These are phyloP conservation scores for Callitettix versicolor DNA, from an alignment of 1,140 invertebrate genomes.

Conservation along the genomic window DNA sequence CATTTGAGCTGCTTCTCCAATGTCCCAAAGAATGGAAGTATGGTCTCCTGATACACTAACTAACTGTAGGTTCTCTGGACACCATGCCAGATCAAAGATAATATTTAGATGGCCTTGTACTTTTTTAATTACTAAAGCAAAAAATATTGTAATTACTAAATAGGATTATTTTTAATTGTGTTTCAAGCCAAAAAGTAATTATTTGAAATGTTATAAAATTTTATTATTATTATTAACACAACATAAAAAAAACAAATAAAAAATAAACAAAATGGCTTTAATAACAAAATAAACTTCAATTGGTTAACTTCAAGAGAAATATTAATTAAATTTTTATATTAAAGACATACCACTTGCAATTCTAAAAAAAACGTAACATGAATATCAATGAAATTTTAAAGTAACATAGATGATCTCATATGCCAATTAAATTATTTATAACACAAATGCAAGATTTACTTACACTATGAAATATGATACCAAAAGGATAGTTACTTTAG, in stretches of 20 bases:
- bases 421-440: too few species aligned
- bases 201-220: not conserved
- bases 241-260: not conserved
- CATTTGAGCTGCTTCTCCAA: conserved; percentile 34
- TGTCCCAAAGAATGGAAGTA: conserved; percentile 62
- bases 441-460: too few species aligned
- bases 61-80: conserved; percentile 57
- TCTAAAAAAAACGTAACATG: too few species aligned
- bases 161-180: not conserved
- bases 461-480: too few species aligned
- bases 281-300: too few species aligned
- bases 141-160: not conserved
- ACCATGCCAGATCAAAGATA: conserved; percentile 81
- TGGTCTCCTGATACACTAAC: conserved; percentile 80
- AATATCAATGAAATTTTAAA: too few species aligned
- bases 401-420: too few species aligned
- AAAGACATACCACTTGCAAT: too few species aligned
- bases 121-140: conserved; percentile 3
- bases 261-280: too few species aligned
- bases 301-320: too few species aligned
- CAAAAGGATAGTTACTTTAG: too few species aligned
- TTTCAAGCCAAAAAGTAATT: not conserved
- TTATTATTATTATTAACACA: not conserved
- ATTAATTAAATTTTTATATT: not conserved
- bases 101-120: conserved; percentile 68